These are phyloP conservation scores for Corythoichthys intestinalis DNA, from an alignment of 2,113 vertebrate species.

Conservation along the genomic window DNA sequence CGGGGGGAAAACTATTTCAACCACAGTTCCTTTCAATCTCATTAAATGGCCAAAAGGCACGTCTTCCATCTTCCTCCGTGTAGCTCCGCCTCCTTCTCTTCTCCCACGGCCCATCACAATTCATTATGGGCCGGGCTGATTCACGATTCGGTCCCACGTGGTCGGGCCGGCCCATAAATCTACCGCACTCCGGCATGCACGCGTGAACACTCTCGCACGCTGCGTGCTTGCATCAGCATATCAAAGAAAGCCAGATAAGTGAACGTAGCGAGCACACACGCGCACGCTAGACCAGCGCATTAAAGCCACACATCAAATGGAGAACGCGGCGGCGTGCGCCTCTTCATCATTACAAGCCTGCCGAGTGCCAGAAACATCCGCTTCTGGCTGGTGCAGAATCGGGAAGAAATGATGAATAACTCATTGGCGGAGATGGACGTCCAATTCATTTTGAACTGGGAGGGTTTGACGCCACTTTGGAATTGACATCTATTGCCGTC, in stretches of 20 bases:
- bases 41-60: background rate
- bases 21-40: background rate
- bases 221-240: conserved; percentile 17
- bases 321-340: conserved; percentile 11
- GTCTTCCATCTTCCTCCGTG: background rate
- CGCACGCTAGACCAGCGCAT: conserved; percentile 9
- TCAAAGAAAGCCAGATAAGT: conserved; percentile 30
- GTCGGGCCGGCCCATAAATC: conserved; percentile 49
- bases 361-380: conserved; percentile 8
- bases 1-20: background rate
- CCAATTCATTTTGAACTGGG: no score
- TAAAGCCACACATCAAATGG: conserved; percentile 3
- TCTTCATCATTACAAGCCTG: conserved; percentile 28
- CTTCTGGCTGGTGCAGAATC: background rate
- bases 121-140: conserved; percentile 63
- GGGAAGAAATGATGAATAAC: background rate
- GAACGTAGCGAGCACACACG: conserved; percentile 18
- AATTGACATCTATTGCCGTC: no score
- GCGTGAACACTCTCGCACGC: conserved; percentile 1
- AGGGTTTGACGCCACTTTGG: no score
- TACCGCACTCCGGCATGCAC: background rate
- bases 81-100: conserved; percentile 6
- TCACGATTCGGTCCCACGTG: conserved; percentile 60
- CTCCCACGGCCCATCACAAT: conserved; percentile 53
- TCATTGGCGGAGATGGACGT: no score